These are phyloP conservation scores for Ctenicera cuprea DNA, from an alignment of 2,888 invertebrate genomes.

Conservation along the genomic window DNA sequence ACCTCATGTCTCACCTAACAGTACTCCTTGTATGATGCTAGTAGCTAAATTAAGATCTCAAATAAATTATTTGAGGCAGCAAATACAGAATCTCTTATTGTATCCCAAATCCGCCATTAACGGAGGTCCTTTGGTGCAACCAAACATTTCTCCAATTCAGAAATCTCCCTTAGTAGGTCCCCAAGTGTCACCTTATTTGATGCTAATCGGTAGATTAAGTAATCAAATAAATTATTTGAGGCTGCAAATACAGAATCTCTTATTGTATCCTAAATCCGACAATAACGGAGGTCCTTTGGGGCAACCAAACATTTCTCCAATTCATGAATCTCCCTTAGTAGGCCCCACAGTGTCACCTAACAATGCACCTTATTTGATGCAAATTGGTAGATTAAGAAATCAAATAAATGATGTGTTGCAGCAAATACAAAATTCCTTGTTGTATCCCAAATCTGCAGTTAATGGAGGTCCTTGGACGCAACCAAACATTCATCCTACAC, in stretches of 20 bases:
- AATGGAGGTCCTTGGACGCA: neutral
- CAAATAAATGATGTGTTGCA: too few relatives aligned
- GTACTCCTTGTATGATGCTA: neutral
- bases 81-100: conserved; percentile 8
- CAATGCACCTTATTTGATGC: neutral
- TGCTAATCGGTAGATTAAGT: neutral
- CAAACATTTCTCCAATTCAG: too few relatives aligned
- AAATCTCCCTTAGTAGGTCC: too few relatives aligned
- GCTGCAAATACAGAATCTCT: conserved; percentile 8
- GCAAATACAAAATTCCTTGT: neutral
- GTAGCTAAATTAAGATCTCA: neutral
- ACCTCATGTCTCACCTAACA: too few relatives aligned
- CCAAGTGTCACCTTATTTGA: too few relatives aligned
- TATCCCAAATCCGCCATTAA: neutral
- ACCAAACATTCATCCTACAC: neutral
- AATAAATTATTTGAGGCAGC: conserved; percentile 4
- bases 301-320: too few relatives aligned
- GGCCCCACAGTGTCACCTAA: too few relatives aligned
- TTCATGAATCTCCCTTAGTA: too few relatives aligned
- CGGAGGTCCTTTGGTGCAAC: neutral
- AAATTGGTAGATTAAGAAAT: neutral
- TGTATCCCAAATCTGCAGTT: too few relatives aligned
- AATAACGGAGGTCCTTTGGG: too few relatives aligned
- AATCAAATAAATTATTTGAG: conserved; percentile 5
- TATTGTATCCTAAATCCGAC: too few relatives aligned